Evolutionary conservation across 2,113 vertebrate genomes (phyloP).

Genomic region (Stictonetta naevosa): DNA sequence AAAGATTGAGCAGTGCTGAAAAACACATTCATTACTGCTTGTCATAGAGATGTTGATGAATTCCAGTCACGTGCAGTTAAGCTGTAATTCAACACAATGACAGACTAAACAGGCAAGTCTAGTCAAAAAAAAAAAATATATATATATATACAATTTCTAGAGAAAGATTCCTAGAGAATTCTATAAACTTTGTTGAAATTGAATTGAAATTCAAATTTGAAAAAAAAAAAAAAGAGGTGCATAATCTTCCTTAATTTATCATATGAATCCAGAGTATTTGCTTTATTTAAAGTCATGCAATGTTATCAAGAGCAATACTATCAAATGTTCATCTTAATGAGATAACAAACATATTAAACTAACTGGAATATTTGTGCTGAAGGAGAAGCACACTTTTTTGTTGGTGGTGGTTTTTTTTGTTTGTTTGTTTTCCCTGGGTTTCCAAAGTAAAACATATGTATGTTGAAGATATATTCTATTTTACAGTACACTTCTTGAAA

Average conservation of each 20-base stretch:
- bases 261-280: neutral
- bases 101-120: slow-evolving; percentile 64
- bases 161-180: slow-evolving; percentile 7
- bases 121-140: slow-evolving; percentile 43
- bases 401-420: too few relatives aligned
- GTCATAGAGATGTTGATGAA: slow-evolving; percentile 28
- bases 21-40: slow-evolving; percentile 57
- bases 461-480: neutral
- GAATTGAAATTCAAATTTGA: neutral
- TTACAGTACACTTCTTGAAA: neutral
- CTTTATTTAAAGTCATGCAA: slow-evolving; percentile 36
- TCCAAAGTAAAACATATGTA: neutral
- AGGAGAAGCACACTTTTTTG: neutral
- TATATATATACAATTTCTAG: neutral
- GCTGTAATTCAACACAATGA: slow-evolving; percentile 56
- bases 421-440: neutral
- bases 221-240: neutral
- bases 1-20: slow-evolving; percentile 30
- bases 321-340: neutral
- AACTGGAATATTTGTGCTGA: neutral
- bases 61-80: slow-evolving; percentile 63
- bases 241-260: slow-evolving; percentile 3
- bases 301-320: neutral
- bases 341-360: neutral
- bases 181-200: neutral